These are phyloP conservation scores for Psittacula echo DNA, from an alignment of 2,797 vertebrate genomes.

Conservation along the genomic window DNA sequence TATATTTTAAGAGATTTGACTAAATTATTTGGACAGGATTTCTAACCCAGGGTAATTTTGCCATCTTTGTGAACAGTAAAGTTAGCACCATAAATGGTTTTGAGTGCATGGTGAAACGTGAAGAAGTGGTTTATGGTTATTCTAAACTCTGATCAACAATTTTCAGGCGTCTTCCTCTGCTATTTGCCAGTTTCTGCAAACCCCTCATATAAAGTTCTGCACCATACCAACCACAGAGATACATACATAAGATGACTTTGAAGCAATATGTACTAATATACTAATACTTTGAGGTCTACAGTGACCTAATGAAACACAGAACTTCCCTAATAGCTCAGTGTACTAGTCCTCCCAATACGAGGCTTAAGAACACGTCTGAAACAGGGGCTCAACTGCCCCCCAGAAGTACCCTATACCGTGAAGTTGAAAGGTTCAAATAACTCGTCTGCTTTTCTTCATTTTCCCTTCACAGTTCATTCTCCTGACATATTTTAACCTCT, in stretches of 20 bases:
- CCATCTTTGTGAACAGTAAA: background rate
- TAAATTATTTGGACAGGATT: background rate
- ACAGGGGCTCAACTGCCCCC: background rate
- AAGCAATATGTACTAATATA: fast-evolving
- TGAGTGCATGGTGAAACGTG: fast-evolving
- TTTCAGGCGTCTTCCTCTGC: background rate
- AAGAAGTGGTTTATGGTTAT: background rate
- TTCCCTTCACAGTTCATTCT: background rate
- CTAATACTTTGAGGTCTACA: background rate
- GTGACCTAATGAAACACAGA: background rate
- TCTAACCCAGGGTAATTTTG: fast-evolving
- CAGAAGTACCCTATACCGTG: fast-evolving
- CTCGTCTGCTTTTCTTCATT: background rate
- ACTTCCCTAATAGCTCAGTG: fast-evolving
- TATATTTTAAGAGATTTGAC: background rate
- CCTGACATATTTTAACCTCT: background rate
- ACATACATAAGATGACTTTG: fast-evolving
- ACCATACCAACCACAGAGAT: fast-evolving
- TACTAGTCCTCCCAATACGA: fast-evolving
- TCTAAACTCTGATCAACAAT: background rate
- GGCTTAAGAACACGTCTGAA: background rate
- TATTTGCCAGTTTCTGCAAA: background rate
- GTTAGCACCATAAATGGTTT: background rate
- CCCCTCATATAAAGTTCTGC: background rate
- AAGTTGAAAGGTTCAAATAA: fast-evolving